A percentile compares a stretch with the other conserved stretches of the same genome.
Evolutionary conservation across 2,888 invertebrate genomes (phyloP).

Genomic region (Noctua comes): DNA sequence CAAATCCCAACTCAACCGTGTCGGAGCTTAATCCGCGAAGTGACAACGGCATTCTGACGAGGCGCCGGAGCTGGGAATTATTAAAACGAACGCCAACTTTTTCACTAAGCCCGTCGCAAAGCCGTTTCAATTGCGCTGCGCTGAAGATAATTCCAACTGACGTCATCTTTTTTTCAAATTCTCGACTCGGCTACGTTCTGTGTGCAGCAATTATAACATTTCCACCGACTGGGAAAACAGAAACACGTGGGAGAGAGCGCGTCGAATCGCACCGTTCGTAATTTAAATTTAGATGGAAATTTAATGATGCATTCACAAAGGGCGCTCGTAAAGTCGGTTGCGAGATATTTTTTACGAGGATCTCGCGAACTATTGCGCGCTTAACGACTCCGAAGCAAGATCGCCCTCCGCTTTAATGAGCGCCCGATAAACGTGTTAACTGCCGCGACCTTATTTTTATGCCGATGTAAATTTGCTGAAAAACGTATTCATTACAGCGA

Average conservation of each 20-base stretch:
- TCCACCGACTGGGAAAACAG: conserved; percentile 90
- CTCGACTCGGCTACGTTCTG: conserved; percentile 88
- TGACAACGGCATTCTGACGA: conserved; percentile 91
- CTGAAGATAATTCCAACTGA: conserved; percentile 90
- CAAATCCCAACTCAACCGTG: conserved; percentile 90
- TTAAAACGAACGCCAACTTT: conserved; percentile 91
- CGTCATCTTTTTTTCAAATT: conserved; percentile 90
- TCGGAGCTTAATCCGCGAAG: conserved; percentile 90
- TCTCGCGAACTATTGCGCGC: conserved; percentile 91
- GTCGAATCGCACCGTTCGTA: conserved; percentile 88
- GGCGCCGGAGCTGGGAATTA: conserved; percentile 90
- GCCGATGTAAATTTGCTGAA: conserved; percentile 89
- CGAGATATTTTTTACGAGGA: conserved; percentile 91
- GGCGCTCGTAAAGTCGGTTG: conserved; percentile 90
- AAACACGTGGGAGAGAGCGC: conserved; percentile 88
- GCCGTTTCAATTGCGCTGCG: conserved; percentile 91
- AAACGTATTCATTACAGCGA: conserved; percentile 88
- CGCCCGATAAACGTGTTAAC: conserved; percentile 90
- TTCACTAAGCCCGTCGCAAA: conserved; percentile 90
- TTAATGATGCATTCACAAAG: conserved; percentile 91
- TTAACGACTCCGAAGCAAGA: conserved; percentile 90
- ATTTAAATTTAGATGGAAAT: conserved; percentile 91
- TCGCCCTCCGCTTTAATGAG: conserved; percentile 90
- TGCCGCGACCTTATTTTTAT: conserved; percentile 90
- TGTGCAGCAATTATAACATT: conserved; percentile 90